A percentile compares a stretch with the other conserved stretches of the same genome.
These are phyloP conservation scores for Diogma glabrata DNA, from an alignment of 2,888 invertebrate genomes.

Conservation along the genomic window DNA sequence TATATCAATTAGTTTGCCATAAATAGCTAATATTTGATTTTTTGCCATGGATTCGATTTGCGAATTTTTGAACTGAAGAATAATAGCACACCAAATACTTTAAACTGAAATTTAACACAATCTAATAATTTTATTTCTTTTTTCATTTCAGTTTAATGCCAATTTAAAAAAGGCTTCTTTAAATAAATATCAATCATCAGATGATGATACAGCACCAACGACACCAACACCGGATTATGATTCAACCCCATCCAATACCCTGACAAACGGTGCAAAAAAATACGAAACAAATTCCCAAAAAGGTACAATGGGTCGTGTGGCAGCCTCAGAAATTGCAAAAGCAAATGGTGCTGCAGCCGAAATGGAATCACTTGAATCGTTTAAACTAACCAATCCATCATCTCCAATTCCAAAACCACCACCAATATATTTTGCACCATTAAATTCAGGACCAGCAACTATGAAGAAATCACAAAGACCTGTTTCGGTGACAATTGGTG, in stretches of 20 bases:
- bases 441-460: constrained; percentile 42
- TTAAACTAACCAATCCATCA: constrained; percentile 53
- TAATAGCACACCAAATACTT: no score
- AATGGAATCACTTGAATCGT: constrained; percentile 65
- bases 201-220: constrained; percentile 26
- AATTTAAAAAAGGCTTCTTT: no score
- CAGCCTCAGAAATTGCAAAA: constrained; percentile 23
- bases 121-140: no score
- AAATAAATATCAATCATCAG: no score
- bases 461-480: constrained; percentile 46
- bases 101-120: no score
- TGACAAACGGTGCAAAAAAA: constrained; percentile 16
- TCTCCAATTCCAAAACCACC: constrained; percentile 53
- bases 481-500: constrained; percentile 60
- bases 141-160: no score
- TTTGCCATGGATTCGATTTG: no score
- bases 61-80: no score
- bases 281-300: constrained; percentile 11
- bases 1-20: no score
- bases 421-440: constrained; percentile 52
- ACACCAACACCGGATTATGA: constrained; percentile 46
- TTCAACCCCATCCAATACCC: constrained; percentile 26
- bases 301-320: constrained; percentile 18
- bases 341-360: constrained; percentile 48
- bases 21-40: no score